phyloP scores from a whole-genome alignment of 2,888 invertebrate species.

The Eudemis profundana region DNA sequence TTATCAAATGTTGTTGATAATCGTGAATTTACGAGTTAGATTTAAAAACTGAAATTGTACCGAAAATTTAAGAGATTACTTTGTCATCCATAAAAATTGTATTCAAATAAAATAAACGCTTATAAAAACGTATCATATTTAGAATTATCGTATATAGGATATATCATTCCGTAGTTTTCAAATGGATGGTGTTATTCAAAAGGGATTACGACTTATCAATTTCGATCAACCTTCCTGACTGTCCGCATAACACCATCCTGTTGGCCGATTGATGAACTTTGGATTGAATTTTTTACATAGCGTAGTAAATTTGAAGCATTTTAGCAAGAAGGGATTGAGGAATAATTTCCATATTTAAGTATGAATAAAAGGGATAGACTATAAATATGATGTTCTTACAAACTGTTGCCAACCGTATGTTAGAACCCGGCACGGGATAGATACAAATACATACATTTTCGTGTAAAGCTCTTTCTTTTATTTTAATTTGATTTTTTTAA shows the following conservation, averaged over 20 bases:
- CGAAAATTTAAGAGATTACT: not conserved
- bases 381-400: not conserved
- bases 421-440: too few species aligned
- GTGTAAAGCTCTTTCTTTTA: too few species aligned
- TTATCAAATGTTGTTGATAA: too few species aligned
- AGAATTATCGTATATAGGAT: not conserved
- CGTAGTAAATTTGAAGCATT: slow-evolving; percentile 24
- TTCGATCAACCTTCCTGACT: not conserved
- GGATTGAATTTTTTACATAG: slow-evolving; percentile 3
- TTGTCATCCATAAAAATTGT: not conserved
- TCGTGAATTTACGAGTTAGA: too few species aligned
- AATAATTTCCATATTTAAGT: too few species aligned
- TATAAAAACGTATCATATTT: slow-evolving; percentile 25
- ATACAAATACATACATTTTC: too few species aligned
- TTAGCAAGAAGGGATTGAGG: not conserved
- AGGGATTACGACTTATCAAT: not conserved
- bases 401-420: not conserved
- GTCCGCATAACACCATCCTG: not conserved
- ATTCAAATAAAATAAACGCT: not conserved
- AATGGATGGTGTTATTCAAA: not conserved
- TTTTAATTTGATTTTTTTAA: too few species aligned
- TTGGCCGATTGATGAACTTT: not conserved
- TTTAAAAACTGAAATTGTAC: too few species aligned
- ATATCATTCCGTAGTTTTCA: not conserved
- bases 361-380: too few species aligned